Conservation (phyloP, 1,140 invertebrate species). For the Pogonomyrmex californicus region DNA sequence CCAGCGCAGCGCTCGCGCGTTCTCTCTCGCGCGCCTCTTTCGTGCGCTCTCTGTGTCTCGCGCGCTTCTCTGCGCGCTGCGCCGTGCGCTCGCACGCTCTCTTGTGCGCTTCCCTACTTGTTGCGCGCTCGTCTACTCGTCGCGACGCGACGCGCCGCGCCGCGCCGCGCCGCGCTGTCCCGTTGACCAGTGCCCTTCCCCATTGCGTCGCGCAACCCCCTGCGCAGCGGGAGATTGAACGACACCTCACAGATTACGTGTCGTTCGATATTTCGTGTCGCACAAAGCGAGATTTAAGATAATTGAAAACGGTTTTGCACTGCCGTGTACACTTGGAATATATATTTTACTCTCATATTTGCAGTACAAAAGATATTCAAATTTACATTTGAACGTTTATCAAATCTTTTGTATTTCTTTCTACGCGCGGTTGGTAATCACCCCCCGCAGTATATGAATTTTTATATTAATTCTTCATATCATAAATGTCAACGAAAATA, state of each 20-base stretch:
- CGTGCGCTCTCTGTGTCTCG: no score
- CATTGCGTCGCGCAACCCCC: no score
- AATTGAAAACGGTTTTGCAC: not conserved
- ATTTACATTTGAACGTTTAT: not conserved
- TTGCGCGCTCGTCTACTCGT: no score
- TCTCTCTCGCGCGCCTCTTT: no score
- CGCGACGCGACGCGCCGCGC: no score
- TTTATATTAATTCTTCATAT: constrained; percentile 1
- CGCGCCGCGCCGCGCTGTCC: no score
- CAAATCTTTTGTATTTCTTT: not conserved
- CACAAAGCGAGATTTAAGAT: not conserved
- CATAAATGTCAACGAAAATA: not conserved
- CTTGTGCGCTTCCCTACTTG: no score
- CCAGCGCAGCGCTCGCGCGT: no score
- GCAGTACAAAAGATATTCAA: not conserved
- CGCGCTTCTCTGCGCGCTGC: no score
- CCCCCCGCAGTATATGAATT: not conserved
- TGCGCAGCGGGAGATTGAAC: no score
- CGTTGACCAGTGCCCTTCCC: no score
- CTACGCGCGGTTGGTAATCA: not conserved
- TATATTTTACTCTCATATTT: not conserved
- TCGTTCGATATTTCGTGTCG: not conserved
- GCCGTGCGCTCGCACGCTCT: no score
- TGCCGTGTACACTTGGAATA: not conserved
- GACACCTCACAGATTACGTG: not conserved